Base-by-base conservation (phyloP, 2,888 invertebrate genomes). In the Rhagophthalmus giganteus region DNA sequence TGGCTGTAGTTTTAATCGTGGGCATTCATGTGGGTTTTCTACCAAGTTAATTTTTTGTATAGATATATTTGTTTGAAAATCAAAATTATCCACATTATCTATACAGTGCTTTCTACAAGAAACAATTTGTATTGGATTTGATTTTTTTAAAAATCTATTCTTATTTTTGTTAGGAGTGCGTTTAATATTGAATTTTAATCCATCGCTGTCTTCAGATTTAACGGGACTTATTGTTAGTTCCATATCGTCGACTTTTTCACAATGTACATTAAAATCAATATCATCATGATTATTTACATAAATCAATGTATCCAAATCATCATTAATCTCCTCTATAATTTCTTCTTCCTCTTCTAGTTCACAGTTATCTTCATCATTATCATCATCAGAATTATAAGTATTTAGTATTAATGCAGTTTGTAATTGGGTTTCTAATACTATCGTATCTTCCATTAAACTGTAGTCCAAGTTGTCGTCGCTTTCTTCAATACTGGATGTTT, bases 81-180 rank as follows among this genome's bases (percentile, higher is more conserved):
- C 72, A 5, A 73, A 47, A 45, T 63, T 66, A 45, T 74, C 74
- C 11, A 75, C 69, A 45, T 62, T 65, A 45, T 74, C 74, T 13
- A 75, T 69, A 51, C 75, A 75, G 40, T 75, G 74, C 38, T 67
- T 63, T 57, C 64, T 70, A 48, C 75, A 75, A 31, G 70, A 62
- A 16, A 75, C 65, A 11, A 10, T 38, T 10, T 47, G 34, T 28
- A 37, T 26, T 15, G 11, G 12, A 20, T 6, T 26, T 11, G 10
- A 25, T 26, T 24, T 31, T 4, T 34, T 20, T 8, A 7, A 37
- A 6, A 11, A 8, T 34, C 10, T 13, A 44, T 47, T 51, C 15
- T 33, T 26, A 11, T n/a, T 24, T 16, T 47, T 52, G n/a, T 25
- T 16, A n/a, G 4, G 9, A 24, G n/a, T 11, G 10, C 14, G 20